Base-by-base conservation (phyloP, 2,888 invertebrate genomes). In the Ypsolopha sequella region DNA sequence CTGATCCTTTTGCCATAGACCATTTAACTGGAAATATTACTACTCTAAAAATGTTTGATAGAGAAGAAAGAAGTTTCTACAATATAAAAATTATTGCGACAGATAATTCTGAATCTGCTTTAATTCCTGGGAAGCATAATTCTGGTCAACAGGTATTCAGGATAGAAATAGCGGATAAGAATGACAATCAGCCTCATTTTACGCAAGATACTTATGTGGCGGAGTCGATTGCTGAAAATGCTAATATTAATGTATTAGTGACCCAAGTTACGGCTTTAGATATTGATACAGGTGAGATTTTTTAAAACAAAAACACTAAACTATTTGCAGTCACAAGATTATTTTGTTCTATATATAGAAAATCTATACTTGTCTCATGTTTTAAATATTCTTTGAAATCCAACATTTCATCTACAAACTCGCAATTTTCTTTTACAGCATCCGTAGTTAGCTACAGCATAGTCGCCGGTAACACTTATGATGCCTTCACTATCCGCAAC, bases 131-230 rank as follows among this genome's bases (percentile, higher is more conserved):
- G 0, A 84, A 92, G 64, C 95, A 91, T 51, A 96, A 96, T 74
- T 89, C 82, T 70, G 91, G 90, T 2, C 91, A 92, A 61, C 95
- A 95, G 76, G 93, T 93, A 51, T 95, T 97, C 68, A 90, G 93
- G 59, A 96, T 98, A 63, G 93, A 93, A 67, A 97, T 99, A 44
- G 96, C 95, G 24, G 99, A 99, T 79, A 95, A 95, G 70, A 99
- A 99, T 74, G 99, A 99, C 76, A 98, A 99, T 75, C 90, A 92
- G 14, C 99, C 99, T 0, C 90, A 91, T 62, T 99, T 99, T 71
- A 92, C 92, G n/a, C 89, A 93, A 66, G 77, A 88, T 0, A 87
- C 90, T 6, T 95, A 95, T 70, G 87, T 91, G 13, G 93, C 93
- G 0, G 91, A 92, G 60, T 90, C 91, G 50, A 90, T 95, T 58